Conservation (phyloP, 2,888 invertebrate species). For the Hyles lineata region DNA sequence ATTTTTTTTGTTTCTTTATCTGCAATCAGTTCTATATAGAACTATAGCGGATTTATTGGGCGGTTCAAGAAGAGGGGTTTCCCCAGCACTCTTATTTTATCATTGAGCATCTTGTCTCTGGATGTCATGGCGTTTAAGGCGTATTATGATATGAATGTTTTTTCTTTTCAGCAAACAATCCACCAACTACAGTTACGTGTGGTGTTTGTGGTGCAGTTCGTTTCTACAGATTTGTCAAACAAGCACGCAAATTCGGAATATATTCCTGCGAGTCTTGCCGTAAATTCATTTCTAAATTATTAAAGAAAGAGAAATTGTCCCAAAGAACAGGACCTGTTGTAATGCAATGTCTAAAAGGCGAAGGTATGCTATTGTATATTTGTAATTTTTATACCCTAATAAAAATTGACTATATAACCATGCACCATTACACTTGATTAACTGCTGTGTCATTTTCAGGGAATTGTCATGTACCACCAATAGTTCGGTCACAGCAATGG, state of each 20-base stretch:
- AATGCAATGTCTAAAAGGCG: constrained; percentile 88
- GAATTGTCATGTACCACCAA: constrained; percentile 89
- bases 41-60: too few relatives aligned
- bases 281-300: constrained; percentile 93
- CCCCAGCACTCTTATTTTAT: too few relatives aligned
- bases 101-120: too few relatives aligned
- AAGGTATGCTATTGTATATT: constrained; percentile 69
- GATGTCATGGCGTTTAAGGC: too few relatives aligned
- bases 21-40: too few relatives aligned
- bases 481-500: constrained; percentile 89
- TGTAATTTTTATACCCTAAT: constrained; percentile 2
- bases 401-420: constrained; percentile 13
- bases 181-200: constrained; percentile 89
- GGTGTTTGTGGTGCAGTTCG: constrained; percentile 92
- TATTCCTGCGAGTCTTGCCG: constrained; percentile 94
- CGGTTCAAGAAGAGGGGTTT: too few relatives aligned
- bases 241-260: constrained; percentile 93
- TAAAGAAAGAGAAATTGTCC: constrained; percentile 87
- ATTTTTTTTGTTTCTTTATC: too few relatives aligned
- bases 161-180: constrained; percentile 76
- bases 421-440: constrained; percentile 16
- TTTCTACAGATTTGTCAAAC: constrained; percentile 90
- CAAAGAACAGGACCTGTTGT: constrained; percentile 82
- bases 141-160: background rate
- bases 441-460: constrained; percentile 67